These are phyloP conservation scores for Pseudomyrmex dendroicus DNA, from an alignment of 1,140 invertebrate genomes.

Conservation along the genomic window DNA sequence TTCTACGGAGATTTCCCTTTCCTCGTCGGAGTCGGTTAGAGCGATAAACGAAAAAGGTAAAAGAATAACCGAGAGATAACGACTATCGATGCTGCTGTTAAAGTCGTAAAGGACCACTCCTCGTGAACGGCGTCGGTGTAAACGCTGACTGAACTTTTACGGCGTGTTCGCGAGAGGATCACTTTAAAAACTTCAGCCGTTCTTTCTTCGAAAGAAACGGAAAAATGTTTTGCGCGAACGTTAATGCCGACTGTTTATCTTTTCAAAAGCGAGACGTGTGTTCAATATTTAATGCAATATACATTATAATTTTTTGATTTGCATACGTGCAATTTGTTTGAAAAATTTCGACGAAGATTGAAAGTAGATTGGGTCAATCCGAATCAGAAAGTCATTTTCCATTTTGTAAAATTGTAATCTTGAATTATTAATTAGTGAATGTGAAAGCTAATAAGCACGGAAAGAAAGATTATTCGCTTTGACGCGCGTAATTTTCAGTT, in stretches of 20 bases:
- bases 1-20: not conserved
- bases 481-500: no score
- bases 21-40: slow-evolving; percentile 11
- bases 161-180: slow-evolving; percentile 51
- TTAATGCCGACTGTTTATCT: slow-evolving; percentile 9
- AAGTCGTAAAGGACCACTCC: slow-evolving; percentile 76
- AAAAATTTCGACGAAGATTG: no score
- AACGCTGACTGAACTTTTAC: slow-evolving; percentile 64
- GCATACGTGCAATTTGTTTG: no score
- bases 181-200: slow-evolving; percentile 22
- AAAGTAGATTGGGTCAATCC: no score
- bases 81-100: slow-evolving; percentile 77
- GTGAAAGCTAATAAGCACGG: no score
- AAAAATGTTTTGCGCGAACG: not conserved
- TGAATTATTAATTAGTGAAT: no score
- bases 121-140: slow-evolving; percentile 55
- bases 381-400: no score
- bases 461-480: no score
- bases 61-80: slow-evolving; percentile 74
- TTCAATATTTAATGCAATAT: no score
- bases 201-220: not conserved
- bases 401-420: no score
- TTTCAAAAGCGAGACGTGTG: not conserved
- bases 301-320: no score
- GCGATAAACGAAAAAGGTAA: slow-evolving; percentile 67